These are phyloP conservation scores for Sepioteuthis lessoniana DNA, from an alignment of 2,888 invertebrate genomes.

Conservation along the genomic window DNA sequence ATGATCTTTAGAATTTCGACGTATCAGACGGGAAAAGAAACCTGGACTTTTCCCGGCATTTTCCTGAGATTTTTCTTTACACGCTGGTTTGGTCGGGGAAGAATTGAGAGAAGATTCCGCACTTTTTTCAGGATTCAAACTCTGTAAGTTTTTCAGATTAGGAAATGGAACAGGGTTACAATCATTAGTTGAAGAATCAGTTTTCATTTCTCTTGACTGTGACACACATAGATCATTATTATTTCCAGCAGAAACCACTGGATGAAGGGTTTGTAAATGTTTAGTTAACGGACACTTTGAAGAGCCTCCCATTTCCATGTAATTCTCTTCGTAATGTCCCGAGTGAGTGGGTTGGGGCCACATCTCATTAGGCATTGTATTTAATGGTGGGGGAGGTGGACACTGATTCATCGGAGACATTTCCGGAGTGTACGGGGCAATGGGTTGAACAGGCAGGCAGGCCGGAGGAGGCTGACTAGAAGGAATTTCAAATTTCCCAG, in stretches of 20 bases:
- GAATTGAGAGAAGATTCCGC: background rate
- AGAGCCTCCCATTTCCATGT: constrained; percentile 66
- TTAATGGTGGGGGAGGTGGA: constrained; percentile 54
- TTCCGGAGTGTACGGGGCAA: constrained; percentile 42
- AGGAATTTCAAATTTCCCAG: constrained; percentile 56
- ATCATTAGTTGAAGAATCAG: background rate
- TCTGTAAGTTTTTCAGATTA: constrained; percentile 58
- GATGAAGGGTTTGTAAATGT: constrained; percentile 56
- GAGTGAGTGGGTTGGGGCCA: constrained; percentile 48
- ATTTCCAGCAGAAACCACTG: background rate
- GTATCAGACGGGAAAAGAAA: constrained; percentile 65
- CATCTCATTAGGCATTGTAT: constrained; percentile 55
- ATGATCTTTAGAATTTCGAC: constrained; percentile 67
- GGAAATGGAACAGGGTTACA: constrained; percentile 56
- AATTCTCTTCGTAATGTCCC: constrained; percentile 61
- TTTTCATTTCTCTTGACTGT: constrained; percentile 49
- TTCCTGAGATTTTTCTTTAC: constrained; percentile 50
- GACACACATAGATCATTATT: background rate
- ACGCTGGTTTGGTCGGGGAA: constrained; percentile 38
- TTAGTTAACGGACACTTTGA: constrained; percentile 58
- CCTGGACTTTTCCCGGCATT: constrained; percentile 58
- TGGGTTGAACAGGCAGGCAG: background rate
- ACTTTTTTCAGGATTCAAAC: constrained; percentile 53
- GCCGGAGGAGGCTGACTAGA: constrained; percentile 47
- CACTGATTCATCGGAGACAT: constrained; percentile 50